Evolutionary conservation across 2,113 vertebrate genomes (phyloP), one percentile per base, ranked within the genome.

Genomic region (Nothocercus nigrocapillus): DNA sequence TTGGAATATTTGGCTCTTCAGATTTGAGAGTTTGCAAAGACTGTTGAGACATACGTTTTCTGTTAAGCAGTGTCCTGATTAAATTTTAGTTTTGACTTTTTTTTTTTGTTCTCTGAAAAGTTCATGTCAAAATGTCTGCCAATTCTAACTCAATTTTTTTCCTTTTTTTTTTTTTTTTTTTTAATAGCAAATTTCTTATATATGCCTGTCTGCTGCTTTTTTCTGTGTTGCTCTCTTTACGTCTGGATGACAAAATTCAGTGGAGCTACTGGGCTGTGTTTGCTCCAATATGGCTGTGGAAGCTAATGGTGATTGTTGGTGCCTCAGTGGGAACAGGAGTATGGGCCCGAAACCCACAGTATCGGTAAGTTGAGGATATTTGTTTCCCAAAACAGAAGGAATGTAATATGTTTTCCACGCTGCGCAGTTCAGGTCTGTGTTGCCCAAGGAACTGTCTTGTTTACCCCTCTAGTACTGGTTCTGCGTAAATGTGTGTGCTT

Each of bases 191-290:
- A 97, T 99, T 99, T 97, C 99, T 99, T 90, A 99, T 99, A 95
- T 99, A 99, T 89, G 98, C 99, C 34, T 99, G 99, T 80, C 97
- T 99, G 97, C 98, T 99, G 97, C 98, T 99, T 9, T 99, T 99
- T 97, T 99, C 99, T 7, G 98, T 99, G 96, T 89, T 99, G 96
- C 98, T 99, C 45, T 98, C 99, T 24, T 95, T 99, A 75, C 98
- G 99, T 83, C 96, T 99, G 96, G 99, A 99, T 97, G 98, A 98
- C 28, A 98, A 99, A 96, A 99, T 99, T 83, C 98, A 99, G 54
- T 99, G 99, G 99, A 99, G 98, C 95, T 99, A 99, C 97, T 99
- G 99, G 99, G 99, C 99, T 1, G 99, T 99, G 16, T 99, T 99
- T 97, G 98, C 99, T 18, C 99, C 99, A 8, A 98, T 99, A 97